Conservation (phyloP, 1,140 invertebrate genomes). For the Drosophila rufa region DNA sequence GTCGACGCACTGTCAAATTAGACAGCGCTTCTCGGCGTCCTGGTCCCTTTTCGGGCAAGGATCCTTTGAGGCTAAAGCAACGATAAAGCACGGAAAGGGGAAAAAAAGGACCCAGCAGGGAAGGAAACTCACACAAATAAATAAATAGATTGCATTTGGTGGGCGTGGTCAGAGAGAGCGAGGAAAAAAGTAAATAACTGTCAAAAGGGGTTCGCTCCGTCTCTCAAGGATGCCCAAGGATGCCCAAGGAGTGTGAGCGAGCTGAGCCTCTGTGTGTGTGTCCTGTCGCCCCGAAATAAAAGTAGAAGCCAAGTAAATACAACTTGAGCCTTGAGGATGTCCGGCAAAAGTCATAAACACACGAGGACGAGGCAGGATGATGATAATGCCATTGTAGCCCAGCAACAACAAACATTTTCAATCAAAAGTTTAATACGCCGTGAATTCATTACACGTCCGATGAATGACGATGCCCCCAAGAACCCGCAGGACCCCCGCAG, state of each 20-base stretch:
- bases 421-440: constrained; percentile 72
- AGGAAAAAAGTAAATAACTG: constrained; percentile 57
- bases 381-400: constrained; percentile 39
- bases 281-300: constrained; percentile 2
- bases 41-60: neutral
- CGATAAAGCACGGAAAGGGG: constrained; percentile 36
- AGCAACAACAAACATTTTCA: constrained; percentile 52
- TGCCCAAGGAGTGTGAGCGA: neutral
- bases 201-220: constrained; percentile 42
- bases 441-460: constrained; percentile 65
- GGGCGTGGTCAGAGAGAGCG: constrained; percentile 35
- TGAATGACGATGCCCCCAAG: constrained; percentile 41
- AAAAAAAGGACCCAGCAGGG: neutral
- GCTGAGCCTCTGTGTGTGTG: neutral
- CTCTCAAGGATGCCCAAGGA: neutral
- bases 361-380: constrained; percentile 6
- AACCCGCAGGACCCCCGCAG: neutral
- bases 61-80: constrained; percentile 10
- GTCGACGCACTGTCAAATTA: constrained; percentile 54
- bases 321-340: constrained; percentile 30
- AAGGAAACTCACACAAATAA: constrained; percentile 35
- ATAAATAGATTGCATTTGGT: constrained; percentile 56
- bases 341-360: constrained; percentile 38
- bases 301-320: constrained; percentile 15
- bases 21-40: constrained; percentile 12